These are phyloP conservation scores for Drosophila prostipennis DNA, from an alignment of 2,888 invertebrate genomes.

Conservation along the genomic window DNA sequence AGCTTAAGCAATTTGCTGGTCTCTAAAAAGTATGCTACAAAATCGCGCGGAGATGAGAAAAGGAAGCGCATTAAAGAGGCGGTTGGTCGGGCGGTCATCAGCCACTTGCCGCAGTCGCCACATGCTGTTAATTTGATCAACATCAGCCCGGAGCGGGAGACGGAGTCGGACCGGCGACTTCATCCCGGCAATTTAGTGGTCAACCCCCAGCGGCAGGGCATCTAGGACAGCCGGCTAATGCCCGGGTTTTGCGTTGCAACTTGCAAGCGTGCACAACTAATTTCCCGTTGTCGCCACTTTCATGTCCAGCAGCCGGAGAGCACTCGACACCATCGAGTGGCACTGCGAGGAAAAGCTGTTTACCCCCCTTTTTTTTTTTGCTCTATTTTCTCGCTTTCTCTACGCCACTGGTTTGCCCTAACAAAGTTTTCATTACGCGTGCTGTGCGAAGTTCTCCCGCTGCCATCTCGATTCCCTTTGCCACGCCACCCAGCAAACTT, in stretches of 20 bases:
- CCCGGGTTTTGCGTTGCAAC: slow-evolving; percentile 57
- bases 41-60: slow-evolving; percentile 15
- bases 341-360: slow-evolving; percentile 41
- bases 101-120: slow-evolving; percentile 49
- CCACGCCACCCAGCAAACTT: slow-evolving; percentile 20
- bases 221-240: slow-evolving; percentile 52
- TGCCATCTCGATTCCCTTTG: slow-evolving; percentile 16
- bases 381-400: not conserved
- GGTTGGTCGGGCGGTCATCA: slow-evolving; percentile 16
- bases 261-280: slow-evolving; percentile 68
- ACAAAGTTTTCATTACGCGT: slow-evolving; percentile 75
- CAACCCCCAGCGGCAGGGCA: slow-evolving; percentile 44
- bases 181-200: slow-evolving; percentile 70
- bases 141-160: slow-evolving; percentile 36
- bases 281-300: slow-evolving; percentile 71
- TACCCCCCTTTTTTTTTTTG: slow-evolving; percentile 8
- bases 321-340: slow-evolving; percentile 57
- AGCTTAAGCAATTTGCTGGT: slow-evolving; percentile 51
- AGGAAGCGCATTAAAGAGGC: slow-evolving; percentile 22
- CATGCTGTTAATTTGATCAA: slow-evolving; percentile 78
- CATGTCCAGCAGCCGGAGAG: slow-evolving; percentile 26
- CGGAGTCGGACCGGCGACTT: slow-evolving; percentile 37
- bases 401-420: slow-evolving; percentile 44
- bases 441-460: slow-evolving; percentile 43
- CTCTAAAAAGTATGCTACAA: slow-evolving; percentile 55